phyloP scores from a whole-genome alignment of 2,797 vertebrate species.

The Erethizon dorsatum region DNA sequence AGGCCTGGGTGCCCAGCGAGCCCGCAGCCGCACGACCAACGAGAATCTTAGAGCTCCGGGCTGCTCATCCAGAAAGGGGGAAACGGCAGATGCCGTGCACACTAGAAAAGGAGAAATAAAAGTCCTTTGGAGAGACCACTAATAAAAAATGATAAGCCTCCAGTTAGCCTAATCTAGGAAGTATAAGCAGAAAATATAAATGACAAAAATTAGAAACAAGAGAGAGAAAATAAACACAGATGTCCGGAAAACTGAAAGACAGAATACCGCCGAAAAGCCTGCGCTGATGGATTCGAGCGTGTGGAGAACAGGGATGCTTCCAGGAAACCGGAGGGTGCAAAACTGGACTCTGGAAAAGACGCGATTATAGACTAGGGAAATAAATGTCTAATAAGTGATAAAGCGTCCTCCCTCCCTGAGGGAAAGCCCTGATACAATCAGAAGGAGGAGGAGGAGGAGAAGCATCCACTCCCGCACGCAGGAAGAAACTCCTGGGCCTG shows the following conservation, averaged over 20 bases:
- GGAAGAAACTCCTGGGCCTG: neutral
- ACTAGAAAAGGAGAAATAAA: neutral
- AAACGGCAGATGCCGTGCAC: neutral
- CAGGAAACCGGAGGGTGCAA: neutral
- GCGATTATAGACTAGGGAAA: neutral
- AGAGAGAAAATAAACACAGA: neutral
- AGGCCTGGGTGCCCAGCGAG: neutral
- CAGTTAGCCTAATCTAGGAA: neutral
- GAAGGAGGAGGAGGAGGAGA: neutral
- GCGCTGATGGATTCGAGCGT: neutral
- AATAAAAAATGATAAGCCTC: neutral
- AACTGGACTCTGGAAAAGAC: neutral
- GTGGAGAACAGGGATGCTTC: neutral
- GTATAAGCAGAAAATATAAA: neutral
- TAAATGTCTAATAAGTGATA: neutral
- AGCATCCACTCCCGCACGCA: no score
- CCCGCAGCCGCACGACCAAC: rapidly evolving
- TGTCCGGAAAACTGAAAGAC: neutral
- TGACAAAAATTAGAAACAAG: neutral
- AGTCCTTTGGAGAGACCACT: neutral
- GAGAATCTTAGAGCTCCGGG: neutral
- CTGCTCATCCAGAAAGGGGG: neutral
- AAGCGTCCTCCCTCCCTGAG: no score
- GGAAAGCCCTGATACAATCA: neutral
- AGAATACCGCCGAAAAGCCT: neutral